Conservation (phyloP, 2,888 invertebrate genomes). For the Drosophila kambysellisi region DNA sequence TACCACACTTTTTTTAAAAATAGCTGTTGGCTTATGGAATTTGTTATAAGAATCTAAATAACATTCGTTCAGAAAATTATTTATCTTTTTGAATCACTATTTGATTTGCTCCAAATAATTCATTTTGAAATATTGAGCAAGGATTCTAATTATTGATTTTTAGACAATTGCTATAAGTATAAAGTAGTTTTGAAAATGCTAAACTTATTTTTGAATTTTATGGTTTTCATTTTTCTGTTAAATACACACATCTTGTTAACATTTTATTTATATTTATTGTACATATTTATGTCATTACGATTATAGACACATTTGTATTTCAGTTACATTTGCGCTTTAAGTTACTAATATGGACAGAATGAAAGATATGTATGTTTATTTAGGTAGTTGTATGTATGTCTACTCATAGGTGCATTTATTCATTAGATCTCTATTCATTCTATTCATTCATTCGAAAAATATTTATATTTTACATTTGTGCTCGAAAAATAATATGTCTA, state of each 20-base stretch:
- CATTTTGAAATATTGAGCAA: background rate
- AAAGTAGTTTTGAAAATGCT: background rate
- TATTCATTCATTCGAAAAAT: constrained; percentile 23
- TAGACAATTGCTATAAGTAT: background rate
- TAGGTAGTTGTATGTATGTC: constrained; percentile 18
- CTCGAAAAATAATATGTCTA: constrained; percentile 21
- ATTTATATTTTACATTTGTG: constrained; percentile 59
- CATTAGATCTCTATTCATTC: constrained; percentile 11
- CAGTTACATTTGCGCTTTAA: constrained; percentile 45
- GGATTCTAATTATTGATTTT: background rate
- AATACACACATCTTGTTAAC: constrained; percentile 33
- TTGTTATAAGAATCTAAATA: background rate
- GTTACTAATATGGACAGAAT: constrained; percentile 64
- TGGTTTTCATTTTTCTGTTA: background rate
- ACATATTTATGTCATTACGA: constrained; percentile 59
- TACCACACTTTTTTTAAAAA: constrained; percentile 15
- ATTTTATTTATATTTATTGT: constrained; percentile 75
- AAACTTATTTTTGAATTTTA: background rate
- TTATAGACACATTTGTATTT: constrained; percentile 38
- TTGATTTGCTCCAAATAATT: background rate
- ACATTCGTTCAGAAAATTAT: background rate
- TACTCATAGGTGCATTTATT: constrained; percentile 20
- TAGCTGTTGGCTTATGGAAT: constrained; percentile 10
- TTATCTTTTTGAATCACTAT: background rate
- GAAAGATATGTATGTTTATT: constrained; percentile 32